These are phyloP conservation scores for Bathynomus jamesi DNA, from an alignment of 1,140 invertebrate genomes.

Conservation along the genomic window DNA sequence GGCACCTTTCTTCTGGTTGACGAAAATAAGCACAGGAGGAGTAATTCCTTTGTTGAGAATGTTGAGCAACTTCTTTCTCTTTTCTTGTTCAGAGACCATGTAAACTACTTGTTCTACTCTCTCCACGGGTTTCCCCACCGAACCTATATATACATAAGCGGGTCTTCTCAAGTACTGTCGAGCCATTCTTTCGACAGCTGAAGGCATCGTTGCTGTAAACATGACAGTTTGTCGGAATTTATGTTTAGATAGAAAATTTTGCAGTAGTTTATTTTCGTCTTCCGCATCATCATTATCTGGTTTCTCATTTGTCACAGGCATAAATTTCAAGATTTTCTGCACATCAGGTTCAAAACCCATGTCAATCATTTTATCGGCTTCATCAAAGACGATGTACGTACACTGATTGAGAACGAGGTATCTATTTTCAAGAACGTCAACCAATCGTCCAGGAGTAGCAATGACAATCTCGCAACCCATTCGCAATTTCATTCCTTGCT, in stretches of 20 bases:
- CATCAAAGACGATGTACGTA: conserved; percentile 85
- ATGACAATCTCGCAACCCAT: conserved; percentile 99
- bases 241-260: conserved; percentile 94
- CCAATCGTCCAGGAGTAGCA: conserved; percentile 96
- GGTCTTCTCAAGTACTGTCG: conserved; percentile 89
- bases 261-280: conserved; percentile 80
- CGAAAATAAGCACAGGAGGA: conserved; percentile 98
- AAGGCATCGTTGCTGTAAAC: conserved; percentile 99
- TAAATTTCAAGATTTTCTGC: conserved; percentile 94
- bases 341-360: conserved; percentile 96
- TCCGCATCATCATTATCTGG: conserved; percentile 98
- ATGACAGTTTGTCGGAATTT: conserved; percentile 98
- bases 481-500: conserved; percentile 92
- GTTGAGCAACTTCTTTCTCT: conserved; percentile 80
- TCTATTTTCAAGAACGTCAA: conserved; percentile 97
- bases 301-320: conserved; percentile 97
- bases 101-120: conserved; percentile 96
- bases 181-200: conserved; percentile 92
- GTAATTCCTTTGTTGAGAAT: conserved; percentile 77
- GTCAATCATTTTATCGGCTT: conserved; percentile 98
- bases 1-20: conserved; percentile 99
- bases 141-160: conserved; percentile 96
- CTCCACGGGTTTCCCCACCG: conserved; percentile 96
- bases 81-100: conserved; percentile 89
- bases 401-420: conserved; percentile 95